A percentile compares a stretch with the other conserved stretches of the same genome.
Evolutionary conservation across 2,888 invertebrate genomes (phyloP).

Genomic region (Lottia gigantea): DNA sequence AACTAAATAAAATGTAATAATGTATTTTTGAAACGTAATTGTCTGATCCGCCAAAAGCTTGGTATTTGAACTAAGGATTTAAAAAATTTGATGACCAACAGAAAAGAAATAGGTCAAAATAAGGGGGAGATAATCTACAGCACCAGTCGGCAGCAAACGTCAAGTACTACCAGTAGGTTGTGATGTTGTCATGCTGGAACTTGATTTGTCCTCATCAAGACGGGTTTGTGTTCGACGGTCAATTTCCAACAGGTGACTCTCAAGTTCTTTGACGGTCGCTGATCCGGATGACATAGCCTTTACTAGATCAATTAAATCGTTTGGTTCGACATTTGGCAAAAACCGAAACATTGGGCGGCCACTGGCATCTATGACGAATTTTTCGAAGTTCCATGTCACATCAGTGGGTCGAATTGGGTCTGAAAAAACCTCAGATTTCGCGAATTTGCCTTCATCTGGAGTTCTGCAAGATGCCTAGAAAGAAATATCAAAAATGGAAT

Average conservation of each 20-base stretch:
- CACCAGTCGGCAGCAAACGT: no score
- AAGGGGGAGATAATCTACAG: no score
- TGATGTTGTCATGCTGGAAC: no score
- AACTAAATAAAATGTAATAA: no score
- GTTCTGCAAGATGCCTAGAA: slow-evolving; percentile 35
- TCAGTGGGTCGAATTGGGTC: slow-evolving; percentile 52
- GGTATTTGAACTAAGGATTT: no score
- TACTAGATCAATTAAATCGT: slow-evolving; percentile 24
- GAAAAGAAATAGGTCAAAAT: no score
- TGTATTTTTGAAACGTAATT: no score
- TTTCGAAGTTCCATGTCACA: slow-evolving; percentile 70
- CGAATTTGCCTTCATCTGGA: slow-evolving; percentile 26
- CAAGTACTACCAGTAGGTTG: no score
- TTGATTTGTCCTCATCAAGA: no score
- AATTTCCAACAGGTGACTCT: not conserved
- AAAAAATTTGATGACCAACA: no score
- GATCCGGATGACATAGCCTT: not conserved
- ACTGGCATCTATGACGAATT: slow-evolving; percentile 65
- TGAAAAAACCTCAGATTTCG: slow-evolving; percentile 36
- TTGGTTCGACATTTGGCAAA: slow-evolving; percentile 33
- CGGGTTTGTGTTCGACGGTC: no score
- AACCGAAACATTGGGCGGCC: slow-evolving; percentile 43
- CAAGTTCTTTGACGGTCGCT: not conserved
- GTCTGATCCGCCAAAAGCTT: no score
- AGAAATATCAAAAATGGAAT: not conserved